Base-by-base conservation (phyloP, 2,113 vertebrate species). In the Puffinus mauretanicus region DNA sequence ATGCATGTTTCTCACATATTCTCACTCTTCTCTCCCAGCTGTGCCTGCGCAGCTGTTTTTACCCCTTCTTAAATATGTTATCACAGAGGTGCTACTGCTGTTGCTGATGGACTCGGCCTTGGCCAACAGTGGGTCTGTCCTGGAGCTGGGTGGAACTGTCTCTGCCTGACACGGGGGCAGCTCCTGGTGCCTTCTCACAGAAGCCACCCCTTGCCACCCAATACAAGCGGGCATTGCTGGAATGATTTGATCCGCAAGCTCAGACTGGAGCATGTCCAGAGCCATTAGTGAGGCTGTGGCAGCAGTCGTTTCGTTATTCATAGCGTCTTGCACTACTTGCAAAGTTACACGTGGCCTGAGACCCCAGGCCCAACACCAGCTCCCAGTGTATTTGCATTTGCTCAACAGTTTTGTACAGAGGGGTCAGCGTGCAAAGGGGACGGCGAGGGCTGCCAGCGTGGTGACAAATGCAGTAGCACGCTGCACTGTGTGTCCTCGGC, bases 41-140 rank as follows among this genome's bases (percentile, higher is more conserved):
- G 52, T 22, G 58, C 32, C 42, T 79, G 22, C 9, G 18, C 47
- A 66, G 54, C 46, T 34, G 21, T 36, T 32, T 81, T 47, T 49
- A 6, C 10, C 30, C 54, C 36, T n/a, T 49, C 10, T 46, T 16
- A 52, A 34, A 10, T 19, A 4, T 8, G 2, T 58, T 75, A 6
- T 25, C 25, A 0, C 4, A 34, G 73, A 71, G 32, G 32, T 1
- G 2, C 22, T 82, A 7, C 32, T 6, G 2, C 55, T 3, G 1
- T 30, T 0, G 7, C 57, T 76, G 67, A 18, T n/a, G 40, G 69
- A 46, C 51, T 66, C 6, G 2, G 51, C 25, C 11, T 34, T 49
- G 29, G 40, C 62, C 25, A 29, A 34, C 1, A 1, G 25, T 1
- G 3, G 32, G 26, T 36, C 40, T 3, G 1, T 10, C n/a, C 1